A percentile compares a stretch with the other conserved stretches of the same genome.
Conservation (phyloP, 2,888 invertebrate species). For the Germaria angustata region DNA sequence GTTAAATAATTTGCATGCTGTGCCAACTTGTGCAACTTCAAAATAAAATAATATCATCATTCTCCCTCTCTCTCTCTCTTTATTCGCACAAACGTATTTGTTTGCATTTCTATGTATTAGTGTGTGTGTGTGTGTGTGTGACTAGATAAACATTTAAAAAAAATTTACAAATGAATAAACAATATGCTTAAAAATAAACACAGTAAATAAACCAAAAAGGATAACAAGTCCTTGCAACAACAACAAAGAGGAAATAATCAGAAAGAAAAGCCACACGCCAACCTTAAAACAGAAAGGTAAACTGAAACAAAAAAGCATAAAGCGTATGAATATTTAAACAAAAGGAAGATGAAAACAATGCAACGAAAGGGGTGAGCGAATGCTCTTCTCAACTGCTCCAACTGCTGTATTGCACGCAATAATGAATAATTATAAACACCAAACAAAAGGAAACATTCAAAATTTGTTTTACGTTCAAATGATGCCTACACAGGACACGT, state of each 20-base stretch:
- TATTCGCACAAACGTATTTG: background rate
- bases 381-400: constrained; percentile 39
- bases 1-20: constrained; percentile 67
- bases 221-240: constrained; percentile 50
- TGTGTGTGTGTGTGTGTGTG: background rate
- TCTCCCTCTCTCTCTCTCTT: background rate
- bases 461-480: constrained; percentile 36
- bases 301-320: constrained; percentile 30
- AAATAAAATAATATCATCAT: constrained; percentile 14
- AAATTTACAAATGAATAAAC: constrained; percentile 60
- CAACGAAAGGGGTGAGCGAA: constrained; percentile 52
- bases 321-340: constrained; percentile 59
- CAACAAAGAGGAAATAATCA: background rate
- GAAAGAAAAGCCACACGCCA: constrained; percentile 16
- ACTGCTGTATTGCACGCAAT: constrained; percentile 58
- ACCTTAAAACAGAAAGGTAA: constrained; percentile 12
- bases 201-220: constrained; percentile 58
- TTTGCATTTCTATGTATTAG: background rate
- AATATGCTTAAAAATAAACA: constrained; percentile 63
- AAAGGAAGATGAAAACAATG: background rate
- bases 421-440: constrained; percentile 58
- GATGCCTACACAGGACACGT: constrained; percentile 56
- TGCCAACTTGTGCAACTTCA: constrained; percentile 63
- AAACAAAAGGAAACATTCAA: constrained; percentile 36
- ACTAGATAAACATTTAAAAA: constrained; percentile 37